Conservation (phyloP, 2,888 invertebrate genomes). For the Phalera bucephala region DNA sequence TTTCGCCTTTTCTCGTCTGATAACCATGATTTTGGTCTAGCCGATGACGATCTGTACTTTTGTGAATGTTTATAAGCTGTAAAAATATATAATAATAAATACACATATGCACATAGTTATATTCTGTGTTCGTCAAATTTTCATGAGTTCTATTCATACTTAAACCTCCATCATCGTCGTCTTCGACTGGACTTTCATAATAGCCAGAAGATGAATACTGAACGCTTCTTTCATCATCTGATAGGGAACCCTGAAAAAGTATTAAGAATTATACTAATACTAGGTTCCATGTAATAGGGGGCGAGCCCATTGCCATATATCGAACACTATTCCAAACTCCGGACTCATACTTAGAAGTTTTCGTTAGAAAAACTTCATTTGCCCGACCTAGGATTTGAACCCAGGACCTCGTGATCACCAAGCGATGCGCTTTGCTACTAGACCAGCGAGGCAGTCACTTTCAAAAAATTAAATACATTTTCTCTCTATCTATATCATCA, state of each 20-base stretch:
- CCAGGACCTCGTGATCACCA: no score
- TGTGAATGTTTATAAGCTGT: slow-evolving; percentile 78
- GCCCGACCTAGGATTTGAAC: no score
- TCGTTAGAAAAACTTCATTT: no score
- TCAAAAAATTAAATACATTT: not conserved
- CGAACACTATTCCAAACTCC: no score
- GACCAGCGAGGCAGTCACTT: no score
- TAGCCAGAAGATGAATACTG: slow-evolving; percentile 89
- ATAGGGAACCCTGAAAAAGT: slow-evolving; percentile 79
- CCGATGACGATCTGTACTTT: slow-evolving; percentile 69
- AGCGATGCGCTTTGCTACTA: no score
- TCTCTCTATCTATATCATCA: no score
- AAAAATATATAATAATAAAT: slow-evolving; percentile 15
- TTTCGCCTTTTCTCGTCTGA: slow-evolving; percentile 88
- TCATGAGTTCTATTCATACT: slow-evolving; percentile 46
- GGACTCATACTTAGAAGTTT: no score
- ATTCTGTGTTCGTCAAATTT: not conserved
- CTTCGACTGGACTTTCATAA: slow-evolving; percentile 89
- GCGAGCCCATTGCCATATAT: no score
- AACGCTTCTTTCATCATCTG: slow-evolving; percentile 87
- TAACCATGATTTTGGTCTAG: slow-evolving; percentile 81
- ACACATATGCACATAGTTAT: slow-evolving; percentile 2
- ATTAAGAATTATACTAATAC: not conserved
- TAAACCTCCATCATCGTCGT: slow-evolving; percentile 82
- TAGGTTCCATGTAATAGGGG: no score